Base-by-base conservation (phyloP, 2,888 invertebrate species). In the Standfussiana lucernea region DNA sequence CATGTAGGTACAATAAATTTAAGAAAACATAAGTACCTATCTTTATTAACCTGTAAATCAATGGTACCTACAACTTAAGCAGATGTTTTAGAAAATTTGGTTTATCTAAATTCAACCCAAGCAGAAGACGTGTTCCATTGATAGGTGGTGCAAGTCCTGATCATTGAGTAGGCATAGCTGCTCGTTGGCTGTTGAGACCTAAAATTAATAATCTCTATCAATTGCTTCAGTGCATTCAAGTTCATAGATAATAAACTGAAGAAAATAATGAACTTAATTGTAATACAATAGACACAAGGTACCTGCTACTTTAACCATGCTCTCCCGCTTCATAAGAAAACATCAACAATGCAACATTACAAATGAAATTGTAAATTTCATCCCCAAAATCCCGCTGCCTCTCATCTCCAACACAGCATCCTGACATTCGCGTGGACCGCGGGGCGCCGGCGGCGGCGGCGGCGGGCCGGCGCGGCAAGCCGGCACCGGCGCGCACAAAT, bases 401-500 rank as follows among this genome's bases (percentile, higher is more conserved):
- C 83, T 67, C 77, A 67, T 35, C 70, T 45, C 82, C 28, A 10
- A 45, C 56, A 10, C 68, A 74, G 66, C 75, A 24, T 28, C 71
- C 76, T 45, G 47, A 67, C 76, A 82, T 75, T 86, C 81, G 86
- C 82, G 84, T 77, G 92, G 93, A 90, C 92, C 90, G 93, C 92
- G 89, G 93, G 93, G 93, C 93, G 93, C 93, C 84, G 84, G 80
- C 86, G 88, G 83, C 85, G 32, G 8, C 82, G 79, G 86, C 89
- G 86, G 86, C 88, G 84, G 86, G 83, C 86, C 89, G 87, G 86
- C 90, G 89, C 84, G 82, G 80, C 90, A 87, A 83, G 88, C 87
- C 91, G 91, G 91, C 91, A 83, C 85, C 87, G 82, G 90, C 93
- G 91, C 92, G 88, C 92, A 90, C 93, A 91, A 92, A 92, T 91